phyloP scores from a whole-genome alignment of 2,113 vertebrate genomes.

The Agelaius tricolor region DNA sequence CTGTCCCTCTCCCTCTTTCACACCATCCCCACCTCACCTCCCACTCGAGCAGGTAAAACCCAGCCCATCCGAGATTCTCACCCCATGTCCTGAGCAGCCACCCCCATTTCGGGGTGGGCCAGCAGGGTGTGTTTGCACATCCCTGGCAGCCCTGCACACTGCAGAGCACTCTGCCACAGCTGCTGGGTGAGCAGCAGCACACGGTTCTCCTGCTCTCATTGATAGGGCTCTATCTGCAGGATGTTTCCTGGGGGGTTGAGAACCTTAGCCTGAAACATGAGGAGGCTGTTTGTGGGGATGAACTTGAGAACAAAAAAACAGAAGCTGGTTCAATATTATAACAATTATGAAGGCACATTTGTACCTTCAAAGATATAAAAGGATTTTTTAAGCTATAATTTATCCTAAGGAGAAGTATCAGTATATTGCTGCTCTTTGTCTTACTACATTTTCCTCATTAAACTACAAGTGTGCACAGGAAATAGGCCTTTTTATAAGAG shows the following conservation, averaged over 20 bases:
- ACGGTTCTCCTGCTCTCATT: neutral
- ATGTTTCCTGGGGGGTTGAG: neutral
- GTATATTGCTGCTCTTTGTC: neutral
- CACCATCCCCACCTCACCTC: rapidly evolving
- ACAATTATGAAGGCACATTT: neutral
- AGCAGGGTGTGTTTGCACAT: neutral
- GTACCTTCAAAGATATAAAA: neutral
- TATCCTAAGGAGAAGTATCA: neutral
- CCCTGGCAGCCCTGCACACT: neutral
- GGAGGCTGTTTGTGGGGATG: neutral
- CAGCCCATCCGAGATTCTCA: neutral
- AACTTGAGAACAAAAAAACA: neutral
- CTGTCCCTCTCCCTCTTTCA: too few relatives aligned
- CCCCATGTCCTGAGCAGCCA: neutral
- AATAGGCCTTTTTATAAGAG: neutral
- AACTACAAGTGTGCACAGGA: neutral
- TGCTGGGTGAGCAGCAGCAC: neutral
- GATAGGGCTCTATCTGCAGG: neutral
- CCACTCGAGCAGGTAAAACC: neutral
- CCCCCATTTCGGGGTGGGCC: neutral
- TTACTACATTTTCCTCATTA: neutral
- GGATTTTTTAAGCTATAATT: neutral
- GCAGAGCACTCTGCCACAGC: neutral
- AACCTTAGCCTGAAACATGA: neutral
- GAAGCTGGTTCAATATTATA: neutral